Conservation (phyloP, 2,797 vertebrate species). For the Cygnus olor region DNA sequence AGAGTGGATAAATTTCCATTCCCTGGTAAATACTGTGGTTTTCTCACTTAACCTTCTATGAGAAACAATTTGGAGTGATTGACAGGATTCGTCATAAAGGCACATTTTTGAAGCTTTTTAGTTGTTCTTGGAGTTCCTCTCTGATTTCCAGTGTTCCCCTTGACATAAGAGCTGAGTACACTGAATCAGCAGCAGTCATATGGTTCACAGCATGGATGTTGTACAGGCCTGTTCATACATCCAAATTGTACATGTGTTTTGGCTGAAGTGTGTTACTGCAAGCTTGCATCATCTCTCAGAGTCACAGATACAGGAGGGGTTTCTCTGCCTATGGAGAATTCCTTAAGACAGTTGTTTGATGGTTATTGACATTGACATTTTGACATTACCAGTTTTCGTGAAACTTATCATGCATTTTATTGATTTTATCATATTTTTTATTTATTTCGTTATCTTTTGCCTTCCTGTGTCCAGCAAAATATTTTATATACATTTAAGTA, state of each 20-base stretch:
- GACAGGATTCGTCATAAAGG: background rate
- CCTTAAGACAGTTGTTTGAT: background rate
- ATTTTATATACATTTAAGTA: background rate
- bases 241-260: background rate
- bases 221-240: background rate
- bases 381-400: background rate
- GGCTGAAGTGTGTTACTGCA: background rate
- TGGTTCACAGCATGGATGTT: background rate
- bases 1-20: background rate
- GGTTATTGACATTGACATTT: background rate
- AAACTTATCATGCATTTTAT: background rate
- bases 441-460: background rate
- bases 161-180: background rate
- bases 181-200: background rate
- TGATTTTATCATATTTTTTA: background rate
- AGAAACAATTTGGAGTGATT: background rate
- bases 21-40: background rate
- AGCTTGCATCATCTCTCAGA: background rate
- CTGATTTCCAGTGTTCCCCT: background rate
- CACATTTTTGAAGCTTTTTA: background rate
- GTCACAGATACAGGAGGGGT: background rate
- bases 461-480: background rate
- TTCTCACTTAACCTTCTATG: background rate
- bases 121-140: background rate
- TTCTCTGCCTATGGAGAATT: background rate